Percentiles rank a stretch among this genome's conserved stretches.
These are phyloP conservation scores for Pyxicephalus adspersus DNA, from an alignment of 2,113 vertebrate species.

Conservation along the genomic window DNA sequence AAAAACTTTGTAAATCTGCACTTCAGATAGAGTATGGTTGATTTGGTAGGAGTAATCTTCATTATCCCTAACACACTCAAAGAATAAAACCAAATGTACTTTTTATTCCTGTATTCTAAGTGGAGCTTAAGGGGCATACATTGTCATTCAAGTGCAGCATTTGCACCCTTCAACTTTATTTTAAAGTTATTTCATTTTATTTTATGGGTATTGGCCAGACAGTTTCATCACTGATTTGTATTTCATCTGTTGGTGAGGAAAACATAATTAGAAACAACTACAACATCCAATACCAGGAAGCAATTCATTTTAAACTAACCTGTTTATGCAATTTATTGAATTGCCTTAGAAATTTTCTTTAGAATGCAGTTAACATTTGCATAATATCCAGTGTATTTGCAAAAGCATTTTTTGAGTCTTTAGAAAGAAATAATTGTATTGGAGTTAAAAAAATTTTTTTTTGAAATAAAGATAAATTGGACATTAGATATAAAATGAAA, in stretches of 20 bases:
- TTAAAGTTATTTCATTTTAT: no score
- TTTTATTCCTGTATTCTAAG: no score
- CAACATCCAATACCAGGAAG: constrained; percentile 7
- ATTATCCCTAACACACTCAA: no score
- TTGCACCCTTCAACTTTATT: no score
- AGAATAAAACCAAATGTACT: no score
- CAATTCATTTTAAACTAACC: constrained; percentile 26
- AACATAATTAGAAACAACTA: constrained; percentile 39
- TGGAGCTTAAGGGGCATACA: no score
- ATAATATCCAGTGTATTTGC: background rate
- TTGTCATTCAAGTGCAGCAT: no score
- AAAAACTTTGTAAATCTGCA: no score
- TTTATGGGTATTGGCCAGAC: background rate
- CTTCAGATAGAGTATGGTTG: no score
- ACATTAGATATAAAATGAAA: background rate
- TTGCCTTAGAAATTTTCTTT: background rate
- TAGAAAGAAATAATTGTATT: background rate
- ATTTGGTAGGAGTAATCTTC: no score
- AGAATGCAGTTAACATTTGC: constrained; percentile 19
- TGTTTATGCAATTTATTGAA: constrained; percentile 30
- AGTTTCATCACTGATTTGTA: constrained; percentile 18
- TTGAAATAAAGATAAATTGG: background rate
- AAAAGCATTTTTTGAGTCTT: background rate
- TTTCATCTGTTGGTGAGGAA: background rate
- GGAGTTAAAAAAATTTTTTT: background rate